A percentile compares a stretch with the other conserved stretches of the same genome.
phyloP scores from a whole-genome alignment of 2,797 vertebrate genomes.

The Ctenopoma multispine region DNA sequence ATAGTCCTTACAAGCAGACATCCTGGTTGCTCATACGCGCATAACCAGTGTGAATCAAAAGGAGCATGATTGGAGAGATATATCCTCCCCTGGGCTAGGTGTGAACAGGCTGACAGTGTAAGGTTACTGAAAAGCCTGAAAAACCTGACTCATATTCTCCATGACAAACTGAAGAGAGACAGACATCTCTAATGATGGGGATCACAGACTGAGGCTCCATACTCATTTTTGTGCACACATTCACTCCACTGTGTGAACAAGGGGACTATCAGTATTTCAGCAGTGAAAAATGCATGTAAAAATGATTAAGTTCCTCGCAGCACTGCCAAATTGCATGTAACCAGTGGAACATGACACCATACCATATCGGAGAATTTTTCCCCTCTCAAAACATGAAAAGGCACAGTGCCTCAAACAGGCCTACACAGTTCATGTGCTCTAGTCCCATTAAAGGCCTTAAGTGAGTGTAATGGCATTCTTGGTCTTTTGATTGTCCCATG shows the following conservation, averaged over 20 bases:
- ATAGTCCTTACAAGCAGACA: background rate
- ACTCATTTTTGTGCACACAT: conserved; percentile 24
- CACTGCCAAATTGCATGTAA: conserved; percentile 66
- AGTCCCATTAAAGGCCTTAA: conserved; percentile 77
- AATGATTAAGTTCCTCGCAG: conserved; percentile 74
- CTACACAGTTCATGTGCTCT: conserved; percentile 56
- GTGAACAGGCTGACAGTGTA: conserved; percentile 81
- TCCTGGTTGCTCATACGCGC: conserved; percentile 19
- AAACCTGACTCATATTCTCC: conserved; percentile 78
- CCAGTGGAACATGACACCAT: conserved; percentile 71
- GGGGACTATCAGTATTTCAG: conserved; percentile 69
- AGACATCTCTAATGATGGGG: conserved; percentile 79
- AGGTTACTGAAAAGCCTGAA: conserved; percentile 78
- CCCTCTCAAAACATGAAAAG: conserved; percentile 69
- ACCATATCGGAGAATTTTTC: conserved; percentile 59
- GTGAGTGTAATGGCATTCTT: conserved; percentile 79
- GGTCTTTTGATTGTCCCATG: conserved; percentile 75
- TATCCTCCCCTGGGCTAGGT: conserved; percentile 77
- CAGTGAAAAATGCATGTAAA: conserved; percentile 78
- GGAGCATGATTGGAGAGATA: conserved; percentile 58
- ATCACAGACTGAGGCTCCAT: conserved; percentile 63
- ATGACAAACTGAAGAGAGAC: conserved; percentile 80
- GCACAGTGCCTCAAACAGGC: conserved; percentile 60
- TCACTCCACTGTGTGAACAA: conserved; percentile 61
- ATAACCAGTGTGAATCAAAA: conserved; percentile 54